Evolutionary conservation across 2,797 vertebrate genomes (phyloP), one percentile per base, ranked within the genome.

Genomic region (Ptychobarbus kaznakovi): DNA sequence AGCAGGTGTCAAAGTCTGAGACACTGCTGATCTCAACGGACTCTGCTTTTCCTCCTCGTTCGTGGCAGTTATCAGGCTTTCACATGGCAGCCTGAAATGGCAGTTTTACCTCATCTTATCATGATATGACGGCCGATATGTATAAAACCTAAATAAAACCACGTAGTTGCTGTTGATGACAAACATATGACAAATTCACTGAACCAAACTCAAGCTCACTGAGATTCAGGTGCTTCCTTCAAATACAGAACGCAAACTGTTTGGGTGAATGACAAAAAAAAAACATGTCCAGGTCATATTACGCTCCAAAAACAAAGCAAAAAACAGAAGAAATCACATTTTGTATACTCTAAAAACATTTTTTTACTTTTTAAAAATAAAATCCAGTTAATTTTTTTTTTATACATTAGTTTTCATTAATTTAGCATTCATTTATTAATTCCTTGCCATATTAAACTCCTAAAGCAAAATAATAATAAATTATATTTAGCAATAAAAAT

Each of bases 1-100:
- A 72, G 73, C 80, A 82, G 80, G 73, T 86, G 85, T 77, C 72
- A 70, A 61, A 46, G 70, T 83, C 58, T 40, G 35, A 51, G 51
- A 73, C 51, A 6, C 28, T 8, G 63, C 11, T 4, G 58, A 58
- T 61, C 72, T 42, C 8, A 63, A 38, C 69, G 1, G 16, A 32
- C 40, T 32, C 25, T 11, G 25, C 49, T 46, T 65, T 80, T 80
- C 35, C 25, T 69, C 15, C 58, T 65, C 28, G 40, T 65, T 46
- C 65, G 58, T 46, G 3, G 74, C 49, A 20, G 49, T 28, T 76
- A 22, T 58, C 32, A 15, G 28, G 51, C 11, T 56, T 70, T 70
- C 49, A 20, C 32, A 42, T 22, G 5, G 25, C 80, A 56, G 51
- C 10, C 16, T 44, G 51, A 44, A 44, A 82, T 22, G 68, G 56